phyloP scores from a whole-genome alignment of 2,888 invertebrate genomes.

The Lochmaea capreae region DNA sequence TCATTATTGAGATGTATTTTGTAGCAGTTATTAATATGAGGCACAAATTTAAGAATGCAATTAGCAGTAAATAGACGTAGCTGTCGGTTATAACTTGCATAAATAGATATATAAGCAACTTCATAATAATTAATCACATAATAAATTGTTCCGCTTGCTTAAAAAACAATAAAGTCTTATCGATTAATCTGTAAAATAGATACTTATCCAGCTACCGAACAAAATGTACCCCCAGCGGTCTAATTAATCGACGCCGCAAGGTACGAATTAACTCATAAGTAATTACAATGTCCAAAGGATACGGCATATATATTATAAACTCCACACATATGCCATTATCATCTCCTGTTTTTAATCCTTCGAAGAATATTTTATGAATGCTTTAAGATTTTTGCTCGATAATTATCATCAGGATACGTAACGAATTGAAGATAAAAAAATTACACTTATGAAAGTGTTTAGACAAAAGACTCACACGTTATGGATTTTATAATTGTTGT shows the following conservation, averaged over 20 bases:
- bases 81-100: background rate
- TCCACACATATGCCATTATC: constrained; percentile 37
- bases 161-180: background rate
- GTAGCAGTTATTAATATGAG: background rate
- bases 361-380: constrained; percentile 31
- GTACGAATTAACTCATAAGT: constrained; percentile 20
- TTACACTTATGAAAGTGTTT: constrained; percentile 23
- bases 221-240: constrained; percentile 6
- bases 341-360: constrained; percentile 32
- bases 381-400: constrained; percentile 28
- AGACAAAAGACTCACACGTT: constrained; percentile 33
- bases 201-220: background rate
- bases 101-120: constrained; percentile 20
- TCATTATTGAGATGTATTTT: background rate
- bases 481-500: constrained; percentile 36
- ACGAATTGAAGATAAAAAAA: constrained; percentile 35
- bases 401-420: constrained; percentile 31
- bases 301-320: constrained; percentile 38
- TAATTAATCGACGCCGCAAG: background rate
- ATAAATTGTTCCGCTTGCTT: constrained; percentile 1
- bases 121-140: constrained; percentile 19
- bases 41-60: no score
- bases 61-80: no score
- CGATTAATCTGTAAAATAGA: background rate
- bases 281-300: constrained; percentile 39